Conservation (phyloP, 2,797 vertebrate species). For the Oryzias dopingdopingensis region DNA sequence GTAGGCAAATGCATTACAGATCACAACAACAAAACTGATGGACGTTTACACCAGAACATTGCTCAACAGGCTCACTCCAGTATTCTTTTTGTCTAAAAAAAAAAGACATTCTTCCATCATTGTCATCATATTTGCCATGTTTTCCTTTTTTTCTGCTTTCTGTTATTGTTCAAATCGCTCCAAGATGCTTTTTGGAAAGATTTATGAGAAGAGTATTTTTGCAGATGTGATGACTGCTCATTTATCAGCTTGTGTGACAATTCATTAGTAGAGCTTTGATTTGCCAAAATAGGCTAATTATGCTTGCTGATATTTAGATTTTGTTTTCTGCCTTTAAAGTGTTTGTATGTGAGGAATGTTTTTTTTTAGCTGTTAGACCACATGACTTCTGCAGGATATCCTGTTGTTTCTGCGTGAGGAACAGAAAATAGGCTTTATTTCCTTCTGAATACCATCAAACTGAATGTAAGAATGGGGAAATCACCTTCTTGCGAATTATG, state of each 20-base stretch:
- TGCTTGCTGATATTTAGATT: conserved; percentile 51
- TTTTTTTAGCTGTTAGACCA: conserved; percentile 36
- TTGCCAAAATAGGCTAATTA: conserved; percentile 61
- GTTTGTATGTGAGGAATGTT: conserved; percentile 38
- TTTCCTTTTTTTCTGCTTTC: conserved; percentile 54
- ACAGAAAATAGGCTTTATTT: conserved; percentile 27
- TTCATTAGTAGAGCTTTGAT: conserved; percentile 58
- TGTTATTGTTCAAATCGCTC: conserved; percentile 37
- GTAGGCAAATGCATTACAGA: conserved; percentile 74
- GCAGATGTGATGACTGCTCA: conserved; percentile 15
- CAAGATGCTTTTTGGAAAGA: conserved; percentile 52
- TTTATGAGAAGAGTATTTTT: conserved; percentile 9
- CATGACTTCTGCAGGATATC: conserved; percentile 7
- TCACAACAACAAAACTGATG: conserved; percentile 70
- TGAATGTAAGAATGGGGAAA: conserved; percentile 28
- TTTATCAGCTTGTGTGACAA: conserved; percentile 51
- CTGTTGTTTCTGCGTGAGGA: conserved; percentile 21
- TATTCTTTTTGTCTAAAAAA: conserved; percentile 52
- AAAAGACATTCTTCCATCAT: conserved; percentile 47
- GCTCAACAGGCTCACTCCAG: conserved; percentile 70
- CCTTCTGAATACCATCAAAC: conserved; percentile 21
- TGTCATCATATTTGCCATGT: conserved; percentile 44
- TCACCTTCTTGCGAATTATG: conserved; percentile 14
- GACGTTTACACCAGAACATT: conserved; percentile 66
- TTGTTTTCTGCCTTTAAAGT: conserved; percentile 59